These are phyloP conservation scores for Sycophaga agraensis DNA, from an alignment of 1,140 invertebrate species.

Conservation along the genomic window DNA sequence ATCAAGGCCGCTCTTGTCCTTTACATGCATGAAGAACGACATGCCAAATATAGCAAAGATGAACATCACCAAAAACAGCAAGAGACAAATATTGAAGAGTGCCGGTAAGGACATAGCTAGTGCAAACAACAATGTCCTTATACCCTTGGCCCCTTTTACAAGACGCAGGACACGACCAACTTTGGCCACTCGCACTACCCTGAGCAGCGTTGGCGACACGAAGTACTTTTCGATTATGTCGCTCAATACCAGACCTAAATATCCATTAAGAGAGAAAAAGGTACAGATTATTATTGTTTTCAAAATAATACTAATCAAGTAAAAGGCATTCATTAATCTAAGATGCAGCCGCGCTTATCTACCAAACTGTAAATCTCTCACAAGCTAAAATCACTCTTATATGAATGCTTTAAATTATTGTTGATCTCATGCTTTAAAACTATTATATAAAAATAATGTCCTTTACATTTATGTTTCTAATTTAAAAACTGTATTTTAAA, in stretches of 20 bases:
- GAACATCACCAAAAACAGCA: slow-evolving; percentile 98
- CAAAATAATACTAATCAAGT: not conserved
- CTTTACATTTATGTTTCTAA: no score
- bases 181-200: slow-evolving; percentile 96
- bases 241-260: slow-evolving; percentile 86
- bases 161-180: slow-evolving; percentile 94
- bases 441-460: no score
- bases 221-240: slow-evolving; percentile 97
- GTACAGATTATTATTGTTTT: slow-evolving; percentile 1
- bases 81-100: slow-evolving; percentile 96
- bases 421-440: no score
- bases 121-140: slow-evolving; percentile 94
- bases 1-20: slow-evolving; percentile 88
- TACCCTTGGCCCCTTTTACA: slow-evolving; percentile 97
- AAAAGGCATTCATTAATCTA: not conserved
- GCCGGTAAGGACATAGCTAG: slow-evolving; percentile 97
- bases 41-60: slow-evolving; percentile 99
- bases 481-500: no score
- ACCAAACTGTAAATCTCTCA: slow-evolving; percentile 5
- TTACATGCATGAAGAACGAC: slow-evolving; percentile 99
- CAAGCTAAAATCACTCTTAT: not conserved
- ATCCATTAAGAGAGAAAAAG: slow-evolving; percentile 11
- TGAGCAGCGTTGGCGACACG: slow-evolving; percentile 93
- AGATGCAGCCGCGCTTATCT: not conserved
- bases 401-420: no score